Percentiles rank a stretch among this genome's conserved stretches.
These are phyloP conservation scores for Coccyzus lansbergi DNA, from an alignment of 2,797 vertebrate genomes.

Conservation along the genomic window DNA sequence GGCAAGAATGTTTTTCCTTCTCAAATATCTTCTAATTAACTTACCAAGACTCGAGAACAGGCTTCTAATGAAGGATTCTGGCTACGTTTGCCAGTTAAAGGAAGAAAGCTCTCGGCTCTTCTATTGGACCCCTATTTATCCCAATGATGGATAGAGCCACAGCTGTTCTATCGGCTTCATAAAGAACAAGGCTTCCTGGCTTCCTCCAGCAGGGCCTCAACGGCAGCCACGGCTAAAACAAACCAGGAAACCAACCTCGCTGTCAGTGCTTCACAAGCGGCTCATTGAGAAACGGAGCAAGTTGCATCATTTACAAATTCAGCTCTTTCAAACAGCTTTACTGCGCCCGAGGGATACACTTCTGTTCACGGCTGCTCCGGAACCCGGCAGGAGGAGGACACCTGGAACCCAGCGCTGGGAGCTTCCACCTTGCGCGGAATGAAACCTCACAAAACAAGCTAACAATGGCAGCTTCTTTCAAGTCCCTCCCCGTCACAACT, in stretches of 20 bases:
- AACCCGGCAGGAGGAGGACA: slow-evolving; percentile 34
- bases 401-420: slow-evolving; percentile 25
- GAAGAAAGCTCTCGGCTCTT: slow-evolving; percentile 27
- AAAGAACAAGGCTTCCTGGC: slow-evolving; percentile 61
- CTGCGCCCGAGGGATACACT: slow-evolving; percentile 27
- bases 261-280: slow-evolving; percentile 65
- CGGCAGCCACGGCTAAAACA: slow-evolving; percentile 40
- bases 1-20: background rate
- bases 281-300: slow-evolving; percentile 67
- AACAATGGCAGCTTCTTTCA: background rate
- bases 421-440: background rate
- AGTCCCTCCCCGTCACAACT: background rate
- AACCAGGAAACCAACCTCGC: slow-evolving; percentile 68
- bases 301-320: slow-evolving; percentile 67
- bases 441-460: background rate
- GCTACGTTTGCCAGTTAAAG: slow-evolving; percentile 24
- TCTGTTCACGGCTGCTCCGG: slow-evolving; percentile 53
- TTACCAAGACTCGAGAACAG: background rate
- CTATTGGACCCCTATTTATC: slow-evolving; percentile 42
- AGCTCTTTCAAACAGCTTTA: slow-evolving; percentile 55
- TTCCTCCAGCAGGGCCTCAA: slow-evolving; percentile 63
- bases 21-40: background rate
- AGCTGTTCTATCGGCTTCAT: slow-evolving; percentile 61
- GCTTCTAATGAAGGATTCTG: slow-evolving; percentile 24
- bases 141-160: slow-evolving; percentile 60